Conservation (phyloP, 2,888 invertebrate species). For the Odontothrips loti region DNA sequence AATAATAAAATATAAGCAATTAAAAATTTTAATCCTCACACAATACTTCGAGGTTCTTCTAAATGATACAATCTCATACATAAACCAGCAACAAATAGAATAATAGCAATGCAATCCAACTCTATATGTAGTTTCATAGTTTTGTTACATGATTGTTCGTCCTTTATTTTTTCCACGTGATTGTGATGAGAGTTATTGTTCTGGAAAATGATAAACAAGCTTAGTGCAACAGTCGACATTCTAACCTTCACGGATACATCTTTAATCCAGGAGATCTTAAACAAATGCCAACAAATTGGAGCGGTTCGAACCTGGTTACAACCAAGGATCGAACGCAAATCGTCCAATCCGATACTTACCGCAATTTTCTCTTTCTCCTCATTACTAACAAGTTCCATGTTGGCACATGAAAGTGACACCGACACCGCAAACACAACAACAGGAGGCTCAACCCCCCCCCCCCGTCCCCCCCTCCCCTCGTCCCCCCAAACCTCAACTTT, state of each 20-base stretch:
- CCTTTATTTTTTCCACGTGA: not conserved
- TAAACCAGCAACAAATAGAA: conserved; percentile 65
- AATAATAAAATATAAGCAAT: conserved; percentile 15
- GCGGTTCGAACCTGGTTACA: not conserved
- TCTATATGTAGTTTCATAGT: conserved; percentile 58
- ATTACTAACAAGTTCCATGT: not conserved
- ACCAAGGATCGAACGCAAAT: not conserved
- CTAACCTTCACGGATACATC: not conserved
- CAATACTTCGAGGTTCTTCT: conserved; percentile 79
- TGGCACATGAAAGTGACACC: not conserved
- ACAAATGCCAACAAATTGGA: not conserved
- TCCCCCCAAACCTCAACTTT: too few species aligned
- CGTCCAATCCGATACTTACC: not conserved
- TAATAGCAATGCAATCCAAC: conserved; percentile 69
- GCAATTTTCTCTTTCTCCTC: not conserved
- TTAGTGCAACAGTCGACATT: not conserved
- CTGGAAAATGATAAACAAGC: not conserved
- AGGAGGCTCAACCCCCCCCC: too few species aligned
- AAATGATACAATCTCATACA: conserved; percentile 77
- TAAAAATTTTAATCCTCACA: conserved; percentile 59
- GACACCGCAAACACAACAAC: not conserved
- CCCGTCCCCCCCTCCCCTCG: too few species aligned
- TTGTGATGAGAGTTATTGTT: not conserved
- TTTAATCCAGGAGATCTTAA: not conserved
- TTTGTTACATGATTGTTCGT: conserved; percentile 30